A percentile compares a stretch with the other conserved stretches of the same genome.
Evolutionary conservation across 2,888 invertebrate species (phyloP).

Genomic region (Phymatocera aterrima): DNA sequence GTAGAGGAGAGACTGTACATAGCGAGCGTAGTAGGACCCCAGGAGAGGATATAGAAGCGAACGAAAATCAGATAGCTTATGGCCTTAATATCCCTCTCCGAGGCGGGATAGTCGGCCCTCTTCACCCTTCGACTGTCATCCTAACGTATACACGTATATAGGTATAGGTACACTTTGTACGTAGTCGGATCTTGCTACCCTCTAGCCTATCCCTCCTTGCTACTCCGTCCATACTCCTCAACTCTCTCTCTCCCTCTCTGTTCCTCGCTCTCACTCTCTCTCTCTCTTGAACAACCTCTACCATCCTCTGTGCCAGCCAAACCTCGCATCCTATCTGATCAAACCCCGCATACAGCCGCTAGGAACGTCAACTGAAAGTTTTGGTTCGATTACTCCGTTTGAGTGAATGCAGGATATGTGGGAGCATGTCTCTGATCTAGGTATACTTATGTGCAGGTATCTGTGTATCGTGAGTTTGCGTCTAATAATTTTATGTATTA

Average conservation of each 20-base stretch:
- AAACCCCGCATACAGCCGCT: slow-evolving; percentile 48
- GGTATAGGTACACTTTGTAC: neutral
- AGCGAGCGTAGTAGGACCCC: slow-evolving; percentile 45
- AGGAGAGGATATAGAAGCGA: slow-evolving; percentile 47
- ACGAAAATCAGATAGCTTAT: slow-evolving; percentile 60
- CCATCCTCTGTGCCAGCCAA: slow-evolving; percentile 2
- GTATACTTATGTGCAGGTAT: neutral
- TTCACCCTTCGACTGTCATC: slow-evolving; percentile 36
- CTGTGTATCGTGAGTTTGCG: neutral
- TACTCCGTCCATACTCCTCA: neutral
- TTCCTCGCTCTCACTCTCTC: neutral
- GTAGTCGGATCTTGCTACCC: slow-evolving; percentile 15
- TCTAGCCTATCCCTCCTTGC: slow-evolving; percentile 10
- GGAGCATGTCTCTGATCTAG: neutral
- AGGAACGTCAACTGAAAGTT: slow-evolving; percentile 25
- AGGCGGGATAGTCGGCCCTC: slow-evolving; percentile 40
- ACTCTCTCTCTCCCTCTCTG: neutral
- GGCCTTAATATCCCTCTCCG: slow-evolving; percentile 60
- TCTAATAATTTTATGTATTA: neutral
- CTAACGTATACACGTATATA: neutral
- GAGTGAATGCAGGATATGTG: slow-evolving; percentile 6
- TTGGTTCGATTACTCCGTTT: slow-evolving; percentile 23
- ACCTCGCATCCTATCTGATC: slow-evolving; percentile 49
- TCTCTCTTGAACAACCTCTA: neutral
- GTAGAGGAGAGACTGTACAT: slow-evolving; percentile 30